Percentiles rank a stretch among this genome's conserved stretches.
These are phyloP conservation scores for Condylura cristata DNA, from an alignment of 2,113 vertebrate species.

Conservation along the genomic window DNA sequence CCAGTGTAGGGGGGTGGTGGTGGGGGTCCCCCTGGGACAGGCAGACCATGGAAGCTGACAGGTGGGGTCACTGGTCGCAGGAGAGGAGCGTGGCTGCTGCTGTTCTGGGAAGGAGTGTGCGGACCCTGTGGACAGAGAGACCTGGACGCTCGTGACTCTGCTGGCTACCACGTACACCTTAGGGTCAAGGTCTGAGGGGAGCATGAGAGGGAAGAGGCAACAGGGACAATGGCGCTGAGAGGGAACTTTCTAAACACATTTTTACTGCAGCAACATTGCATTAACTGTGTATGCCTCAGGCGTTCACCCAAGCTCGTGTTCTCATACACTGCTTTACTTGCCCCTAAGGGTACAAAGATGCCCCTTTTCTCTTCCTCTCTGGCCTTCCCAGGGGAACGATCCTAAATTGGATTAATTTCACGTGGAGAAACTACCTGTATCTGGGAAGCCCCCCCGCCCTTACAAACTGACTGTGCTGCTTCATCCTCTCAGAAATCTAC, in stretches of 20 bases:
- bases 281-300: no score
- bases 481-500: background rate
- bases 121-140: background rate
- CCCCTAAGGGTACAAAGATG: background rate
- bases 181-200: background rate
- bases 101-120: background rate
- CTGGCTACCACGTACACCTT: background rate
- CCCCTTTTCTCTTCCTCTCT: background rate
- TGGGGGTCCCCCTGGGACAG: fast-evolving
- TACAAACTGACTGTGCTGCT: background rate
- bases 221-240: background rate
- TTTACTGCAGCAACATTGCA: no score
- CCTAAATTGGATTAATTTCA: background rate
- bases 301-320: no score
- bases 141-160: background rate
- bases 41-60: background rate
- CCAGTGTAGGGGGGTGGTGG: no score
- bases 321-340: no score
- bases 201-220: background rate
- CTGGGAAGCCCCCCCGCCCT: background rate
- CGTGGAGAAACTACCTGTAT: background rate
- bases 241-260: background rate
- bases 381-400: background rate
- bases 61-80: background rate
- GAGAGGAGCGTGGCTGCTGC: background rate